phyloP scores from a whole-genome alignment of 2,113 vertebrate species.

The Hoplias malabaricus region DNA sequence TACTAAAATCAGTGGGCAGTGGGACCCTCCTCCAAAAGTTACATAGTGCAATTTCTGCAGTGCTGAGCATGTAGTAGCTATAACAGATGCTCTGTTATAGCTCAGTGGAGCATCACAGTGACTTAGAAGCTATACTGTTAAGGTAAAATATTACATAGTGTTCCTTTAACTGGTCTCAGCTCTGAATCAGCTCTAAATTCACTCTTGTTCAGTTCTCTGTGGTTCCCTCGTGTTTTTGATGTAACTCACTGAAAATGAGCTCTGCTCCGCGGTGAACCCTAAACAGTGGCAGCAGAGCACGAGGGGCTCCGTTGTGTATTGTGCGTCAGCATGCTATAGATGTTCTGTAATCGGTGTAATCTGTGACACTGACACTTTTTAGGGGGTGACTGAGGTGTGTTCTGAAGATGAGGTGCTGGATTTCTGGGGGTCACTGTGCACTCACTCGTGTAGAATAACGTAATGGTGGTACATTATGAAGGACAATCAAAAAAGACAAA shows the following conservation, averaged over 20 bases:
- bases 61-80: too few species aligned
- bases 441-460: neutral
- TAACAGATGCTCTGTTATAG: too few species aligned
- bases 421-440: neutral
- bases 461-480: slow-evolving; percentile 17
- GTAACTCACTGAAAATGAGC: neutral
- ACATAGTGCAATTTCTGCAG: too few species aligned
- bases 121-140: too few species aligned
- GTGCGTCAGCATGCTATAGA: slow-evolving; percentile 42
- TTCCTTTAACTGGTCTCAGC: neutral
- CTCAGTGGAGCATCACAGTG: too few species aligned
- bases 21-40: too few species aligned
- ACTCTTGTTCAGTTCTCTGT: neutral
- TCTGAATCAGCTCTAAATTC: neutral
- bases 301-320: slow-evolving; percentile 30
- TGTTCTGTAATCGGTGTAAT: slow-evolving; percentile 43
- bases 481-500: slow-evolving; percentile 45
- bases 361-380: slow-evolving; percentile 40
- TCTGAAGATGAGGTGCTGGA: neutral
- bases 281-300: slow-evolving; percentile 26
- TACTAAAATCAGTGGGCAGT: too few species aligned
- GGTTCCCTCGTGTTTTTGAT: neutral
- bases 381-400: neutral
- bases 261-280: too few species aligned
- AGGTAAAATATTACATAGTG: too few species aligned